Evolutionary conservation across 1,140 invertebrate genomes (phyloP), one percentile per base, ranked within the genome.

Genomic region (Zaprionus nigranus): DNA sequence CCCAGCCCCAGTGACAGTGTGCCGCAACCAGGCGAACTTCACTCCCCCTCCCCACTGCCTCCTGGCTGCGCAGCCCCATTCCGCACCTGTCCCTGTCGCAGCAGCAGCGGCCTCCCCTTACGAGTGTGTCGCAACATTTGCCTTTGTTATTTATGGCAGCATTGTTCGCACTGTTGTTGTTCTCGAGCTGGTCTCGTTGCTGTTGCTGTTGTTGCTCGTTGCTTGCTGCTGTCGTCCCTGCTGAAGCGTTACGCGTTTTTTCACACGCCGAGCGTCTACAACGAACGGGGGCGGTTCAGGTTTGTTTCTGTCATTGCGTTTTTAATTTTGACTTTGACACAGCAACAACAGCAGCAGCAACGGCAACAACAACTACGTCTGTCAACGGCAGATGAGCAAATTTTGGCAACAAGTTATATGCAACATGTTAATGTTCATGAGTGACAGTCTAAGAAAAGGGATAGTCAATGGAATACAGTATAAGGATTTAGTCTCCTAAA

Each of bases 141-240:
- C 75, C 81, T 88, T 90, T 88, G 84, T 88, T 88, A 84, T 88
- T 88, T 88, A 88, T 84, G 85, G 85, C 75, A 75, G 70, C 78
- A 81, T 87, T 87, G 84, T 84, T 80, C 62, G 24, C 78, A 65
- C 74, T 64, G 62, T 28, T 64, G 51, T 64, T 64, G 62, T 68
- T 51, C 38, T n/a, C 46, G 9, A 51, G 46, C 20, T 11, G 46
- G 20, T 51, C 46, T 69, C 78, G 65, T 62, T 80, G 80, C 64
- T 78, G 75, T 56, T 82, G 63, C 51, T 61, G 57, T 28, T 62
- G 57, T 26, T 53, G 60, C 22, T 53, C n/a, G 56, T 38, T 66
- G 38, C 22, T 54, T 43, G 38, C 46, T 49, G 64, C 36, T 68
- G 57, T 66, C 73, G 72, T 62, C 46, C 67, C 81, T 65, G 81